These are phyloP conservation scores for Pedionomus torquatus DNA, from an alignment of 2,113 vertebrate genomes.

Conservation along the genomic window DNA sequence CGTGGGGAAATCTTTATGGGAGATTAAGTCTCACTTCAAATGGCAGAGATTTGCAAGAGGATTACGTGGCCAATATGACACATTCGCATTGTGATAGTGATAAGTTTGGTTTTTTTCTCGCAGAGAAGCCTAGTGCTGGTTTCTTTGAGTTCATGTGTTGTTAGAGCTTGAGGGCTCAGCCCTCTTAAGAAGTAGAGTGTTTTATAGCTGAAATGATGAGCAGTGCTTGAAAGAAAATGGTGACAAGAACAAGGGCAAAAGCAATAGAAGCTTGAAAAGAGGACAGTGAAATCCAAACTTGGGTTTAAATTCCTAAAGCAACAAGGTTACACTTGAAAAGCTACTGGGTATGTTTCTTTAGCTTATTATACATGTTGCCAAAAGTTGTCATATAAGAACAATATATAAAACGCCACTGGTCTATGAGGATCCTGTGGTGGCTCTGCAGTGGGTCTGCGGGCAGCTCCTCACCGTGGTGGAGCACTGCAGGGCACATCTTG, in stretches of 20 bases:
- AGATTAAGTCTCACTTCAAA: constrained; percentile 59
- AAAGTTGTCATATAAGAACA: not conserved
- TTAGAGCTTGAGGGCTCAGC: not conserved
- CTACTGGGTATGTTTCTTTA: not conserved
- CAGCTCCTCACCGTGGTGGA: not conserved
- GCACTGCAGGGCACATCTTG: not conserved
- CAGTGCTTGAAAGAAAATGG: not conserved
- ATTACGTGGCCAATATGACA: constrained; percentile 22
- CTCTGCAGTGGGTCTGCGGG: accelerated
- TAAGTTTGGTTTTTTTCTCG: not conserved
- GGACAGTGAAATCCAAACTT: not conserved
- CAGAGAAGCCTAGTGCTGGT: not conserved
- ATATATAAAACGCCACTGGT: not conserved
- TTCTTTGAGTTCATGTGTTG: not conserved
- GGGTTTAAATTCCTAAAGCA: not conserved
- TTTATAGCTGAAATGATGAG: not conserved
- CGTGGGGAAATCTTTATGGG: not conserved
- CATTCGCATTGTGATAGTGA: not conserved
- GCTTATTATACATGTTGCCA: not conserved
- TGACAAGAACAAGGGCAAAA: not conserved
- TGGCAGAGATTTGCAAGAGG: constrained; percentile 52
- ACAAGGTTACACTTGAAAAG: not conserved
- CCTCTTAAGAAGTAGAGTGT: not conserved
- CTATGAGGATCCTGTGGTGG: not conserved
- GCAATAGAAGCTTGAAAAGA: not conserved